Evolutionary conservation across 64 coral and sea anemone genomes (phyloP), one percentile per base, ranked within the genome.

Genomic region (Orbicella faveolata): DNA sequence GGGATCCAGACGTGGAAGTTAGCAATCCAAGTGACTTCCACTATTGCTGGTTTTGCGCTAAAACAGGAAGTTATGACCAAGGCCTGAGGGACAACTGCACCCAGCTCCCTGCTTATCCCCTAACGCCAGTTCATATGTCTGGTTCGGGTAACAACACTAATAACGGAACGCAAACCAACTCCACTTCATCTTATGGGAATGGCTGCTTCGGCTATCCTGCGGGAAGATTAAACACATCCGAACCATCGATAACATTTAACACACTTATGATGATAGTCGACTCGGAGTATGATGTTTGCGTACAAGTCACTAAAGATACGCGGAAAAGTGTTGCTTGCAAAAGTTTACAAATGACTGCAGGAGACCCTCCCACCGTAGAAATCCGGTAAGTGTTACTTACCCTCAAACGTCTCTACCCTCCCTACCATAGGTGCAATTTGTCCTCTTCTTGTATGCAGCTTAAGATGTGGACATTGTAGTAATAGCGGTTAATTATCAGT

Each of bases 41-140:
- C 5, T 63, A 54, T 25, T 90, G 69, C 53, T 90, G 88, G 88
- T 87, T 94, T 34, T 94, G 93, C 33, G 74, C 63, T 36, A 86
- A 92, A 62, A 18, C 70, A 14, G 37, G 37, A 85, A 85, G 65
- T 36, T 66, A 66, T 39, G 63, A 94, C 7, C 6, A 34, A 9
- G 19, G 37, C 33, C 18, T 68, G 62, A 2, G 79, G 11, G 68
- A 90, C 0, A 94, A 81, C 72, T 94, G 80, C 21, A 81, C 81
- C 54, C 41, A 86, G 36, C n/a, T 69, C 0, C 55, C 41, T 59
- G 87, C 36, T 35, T 83, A 51, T 36, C 83, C 87, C 17, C 14
- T 73, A 79, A 61, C 41, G 0, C 78, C 87, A 19, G 36, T 84
- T 70, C 18, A 33, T 10, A 7, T 62, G 18, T 2, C 19, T 9